Evolutionary conservation across 1,140 invertebrate genomes (phyloP), one percentile per base, ranked within the genome.

Genomic region (Lanistes nyassanus): DNA sequence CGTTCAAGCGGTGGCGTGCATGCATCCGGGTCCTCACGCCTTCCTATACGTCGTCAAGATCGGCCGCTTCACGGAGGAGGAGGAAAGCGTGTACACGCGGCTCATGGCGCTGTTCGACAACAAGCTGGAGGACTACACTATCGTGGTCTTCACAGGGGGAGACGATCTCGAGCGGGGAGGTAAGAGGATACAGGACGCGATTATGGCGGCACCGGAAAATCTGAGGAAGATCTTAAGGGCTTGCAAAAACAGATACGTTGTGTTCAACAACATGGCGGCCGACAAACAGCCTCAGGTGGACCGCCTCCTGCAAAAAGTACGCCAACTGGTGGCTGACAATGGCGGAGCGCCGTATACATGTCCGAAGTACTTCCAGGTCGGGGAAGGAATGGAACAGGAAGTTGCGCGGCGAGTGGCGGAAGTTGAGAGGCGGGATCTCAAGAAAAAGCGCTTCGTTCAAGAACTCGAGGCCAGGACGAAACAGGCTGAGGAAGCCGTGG

Each of bases 1-100:
- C 39, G 31, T 74, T 11, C 69, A 74, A 37, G 74, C 75, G 58
- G 72, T 79, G 5, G 66, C 69, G 21, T 70, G 76, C 37, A 76
- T 72, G 23, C 55, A 72, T 51, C 78, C 78, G 13, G 78, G 78
- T 29, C 78, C 78, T 21, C 75, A 79, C 64, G 75, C 75, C 23
- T 51, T 79, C 39, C 31, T 79, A 2, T 56, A 76, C 5, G 66
- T 74, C 53, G 56, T 76, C 23, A 72, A 39, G 21, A 23, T 72
- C 58, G 51, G 64, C 21, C 74, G 78, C 0, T 76, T 69, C 29
- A 79, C 78, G 3, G 26, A 37, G 9, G 78, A 79, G n/a, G 78
- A 79, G 51, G 26, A 47, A 16, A 29, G 66, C 29, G 60, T 69
- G 21, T 64, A 72, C 26, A 64, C 69, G n/a, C 53, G 71, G 21